Percentiles rank a stretch among this genome's conserved stretches.
phyloP scores from a whole-genome alignment of 2,888 invertebrate species.

The Diplolepis rosae region DNA sequence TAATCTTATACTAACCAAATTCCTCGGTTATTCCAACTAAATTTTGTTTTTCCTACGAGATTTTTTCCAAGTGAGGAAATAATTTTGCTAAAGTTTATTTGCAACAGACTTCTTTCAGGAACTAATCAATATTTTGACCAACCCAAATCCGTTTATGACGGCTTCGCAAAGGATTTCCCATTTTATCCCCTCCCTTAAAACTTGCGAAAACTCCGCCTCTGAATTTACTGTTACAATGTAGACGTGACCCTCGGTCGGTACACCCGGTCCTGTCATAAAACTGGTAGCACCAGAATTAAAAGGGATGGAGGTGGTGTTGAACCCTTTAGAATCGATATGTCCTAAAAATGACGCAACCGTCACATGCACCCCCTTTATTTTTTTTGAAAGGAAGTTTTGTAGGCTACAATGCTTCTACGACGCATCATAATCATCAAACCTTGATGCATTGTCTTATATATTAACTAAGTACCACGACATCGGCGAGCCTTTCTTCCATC shows the following conservation, averaged over 20 bases:
- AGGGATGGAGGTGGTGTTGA: constrained; percentile 17
- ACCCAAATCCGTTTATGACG: neutral
- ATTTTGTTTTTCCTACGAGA: too few species aligned
- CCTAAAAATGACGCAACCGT: constrained; percentile 4
- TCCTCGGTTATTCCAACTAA: too few species aligned
- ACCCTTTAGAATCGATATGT: neutral
- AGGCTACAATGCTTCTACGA: neutral
- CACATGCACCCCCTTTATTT: neutral
- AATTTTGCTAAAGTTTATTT: neutral
- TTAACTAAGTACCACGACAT: neutral
- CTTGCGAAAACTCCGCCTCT: constrained; percentile 11
- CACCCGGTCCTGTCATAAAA: neutral
- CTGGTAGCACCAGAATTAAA: neutral
- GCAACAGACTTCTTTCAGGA: neutral
- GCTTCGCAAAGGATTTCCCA: constrained; percentile 17
- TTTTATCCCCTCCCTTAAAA: neutral
- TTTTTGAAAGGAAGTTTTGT: neutral
- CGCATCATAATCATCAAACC: neutral
- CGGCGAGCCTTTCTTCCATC: neutral
- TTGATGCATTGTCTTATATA: constrained; percentile 15
- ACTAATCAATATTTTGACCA: neutral
- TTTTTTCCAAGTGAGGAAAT: too few species aligned
- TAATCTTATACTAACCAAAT: too few species aligned
- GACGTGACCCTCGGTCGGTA: neutral
- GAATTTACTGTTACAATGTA: constrained; percentile 1